Conservation (phyloP, 2,888 invertebrate genomes). For the Pachydiplax longipennis region DNA sequence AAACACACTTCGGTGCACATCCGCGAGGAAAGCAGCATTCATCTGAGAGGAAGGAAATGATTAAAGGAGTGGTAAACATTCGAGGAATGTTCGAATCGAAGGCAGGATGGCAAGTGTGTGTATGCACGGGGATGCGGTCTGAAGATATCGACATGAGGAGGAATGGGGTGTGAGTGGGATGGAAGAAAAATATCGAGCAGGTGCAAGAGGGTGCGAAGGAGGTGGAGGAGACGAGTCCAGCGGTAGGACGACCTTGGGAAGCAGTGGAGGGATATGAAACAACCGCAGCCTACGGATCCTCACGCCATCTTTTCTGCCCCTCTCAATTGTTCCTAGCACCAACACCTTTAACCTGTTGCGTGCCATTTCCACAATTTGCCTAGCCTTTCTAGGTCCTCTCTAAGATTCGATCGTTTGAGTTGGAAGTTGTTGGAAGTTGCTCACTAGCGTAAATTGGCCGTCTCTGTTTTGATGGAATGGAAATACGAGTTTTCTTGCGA, state of each 20-base stretch:
- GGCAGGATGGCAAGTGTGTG: too few relatives aligned
- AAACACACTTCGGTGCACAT: too few relatives aligned
- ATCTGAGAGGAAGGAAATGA: not conserved
- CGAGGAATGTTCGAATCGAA: not conserved
- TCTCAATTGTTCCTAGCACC: not conserved
- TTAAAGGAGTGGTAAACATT: not conserved
- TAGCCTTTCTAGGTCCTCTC: not conserved
- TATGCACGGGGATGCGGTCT: not conserved
- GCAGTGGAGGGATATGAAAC: not conserved
- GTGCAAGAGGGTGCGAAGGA: not conserved
- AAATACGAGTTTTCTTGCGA: too few relatives aligned
- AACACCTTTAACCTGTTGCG: not conserved
- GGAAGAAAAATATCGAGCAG: not conserved
- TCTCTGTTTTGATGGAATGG: too few relatives aligned
- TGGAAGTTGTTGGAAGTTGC: too few relatives aligned
- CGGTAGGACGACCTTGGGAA: constrained; percentile 7
- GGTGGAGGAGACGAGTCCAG: too few relatives aligned
- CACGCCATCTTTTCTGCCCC: constrained; percentile 1
- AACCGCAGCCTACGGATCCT: not conserved
- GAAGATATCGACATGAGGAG: not conserved
- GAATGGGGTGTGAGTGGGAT: not conserved
- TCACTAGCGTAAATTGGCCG: too few relatives aligned
- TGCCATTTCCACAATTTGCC: not conserved
- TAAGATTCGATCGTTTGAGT: not conserved
- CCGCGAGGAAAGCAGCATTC: too few relatives aligned